Conservation (phyloP, 2,113 vertebrate species). For the Actinemys pallida region DNA sequence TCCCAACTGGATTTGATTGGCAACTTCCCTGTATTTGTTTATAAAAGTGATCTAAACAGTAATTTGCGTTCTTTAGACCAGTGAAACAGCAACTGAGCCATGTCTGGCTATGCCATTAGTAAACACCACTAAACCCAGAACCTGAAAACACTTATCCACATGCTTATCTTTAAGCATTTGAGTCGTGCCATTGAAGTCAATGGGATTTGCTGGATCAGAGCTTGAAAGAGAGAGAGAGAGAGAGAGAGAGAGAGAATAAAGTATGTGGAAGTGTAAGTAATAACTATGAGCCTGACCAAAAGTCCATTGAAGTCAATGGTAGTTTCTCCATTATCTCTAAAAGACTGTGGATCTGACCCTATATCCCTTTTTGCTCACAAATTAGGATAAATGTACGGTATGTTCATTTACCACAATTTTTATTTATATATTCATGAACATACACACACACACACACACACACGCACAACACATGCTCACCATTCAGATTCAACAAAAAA, state of each 20-base stretch:
- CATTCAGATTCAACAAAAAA: background rate
- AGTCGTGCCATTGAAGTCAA: background rate
- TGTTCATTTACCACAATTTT: background rate
- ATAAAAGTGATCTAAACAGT: background rate
- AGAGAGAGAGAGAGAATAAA: background rate
- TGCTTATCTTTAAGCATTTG: background rate
- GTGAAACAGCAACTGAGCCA: background rate
- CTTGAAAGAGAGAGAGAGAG: background rate
- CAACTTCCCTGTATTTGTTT: background rate
- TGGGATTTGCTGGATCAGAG: background rate
- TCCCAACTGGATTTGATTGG: background rate
- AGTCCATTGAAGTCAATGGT: background rate
- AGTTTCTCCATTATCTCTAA: background rate
- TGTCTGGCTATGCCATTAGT: background rate
- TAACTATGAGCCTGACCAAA: background rate
- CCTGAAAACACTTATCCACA: background rate
- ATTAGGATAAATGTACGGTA: background rate
- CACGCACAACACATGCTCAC: background rate
- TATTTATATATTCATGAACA: background rate
- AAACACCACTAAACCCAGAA: background rate
- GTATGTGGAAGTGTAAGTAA: accelerated
- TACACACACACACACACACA: background rate
- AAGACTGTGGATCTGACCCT: background rate
- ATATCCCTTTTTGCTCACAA: accelerated
- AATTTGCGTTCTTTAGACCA: background rate